Base-by-base conservation (phyloP, 2,888 invertebrate species). In the Troides helena region DNA sequence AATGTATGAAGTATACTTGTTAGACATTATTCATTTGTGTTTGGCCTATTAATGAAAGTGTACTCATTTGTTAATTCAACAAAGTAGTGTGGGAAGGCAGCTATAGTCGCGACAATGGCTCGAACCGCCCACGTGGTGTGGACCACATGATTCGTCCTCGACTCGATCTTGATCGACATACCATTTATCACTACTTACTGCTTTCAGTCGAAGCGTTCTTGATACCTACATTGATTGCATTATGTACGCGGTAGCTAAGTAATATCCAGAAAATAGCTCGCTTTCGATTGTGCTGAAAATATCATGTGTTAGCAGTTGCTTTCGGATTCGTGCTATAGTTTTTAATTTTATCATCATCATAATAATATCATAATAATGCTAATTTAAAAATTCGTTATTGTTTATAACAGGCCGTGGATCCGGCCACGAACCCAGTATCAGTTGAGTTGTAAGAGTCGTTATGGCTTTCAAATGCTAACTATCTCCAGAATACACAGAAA, bases 221-320 rank as follows among this genome's bases (percentile, higher is more conserved):
- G 85, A 86, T 87, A 81, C 85, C 84, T 78, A 85, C 80, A 82
- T 86, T 79, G 86, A 87, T 87, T 84, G 78, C 76, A 83, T 83
- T 85, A 83, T 84, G 76, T 39, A 67, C 23, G 53, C 25, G 46
- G 46, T 46, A 46, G 12, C 46, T 58, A 56, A 56, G n/a, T 1
- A 72, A 67, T 68, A 65, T 61, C 30, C 68, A 66, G 57, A 70
- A 67, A 72, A 67, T 56, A 67, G 63, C 58, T 2, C 50, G 39
- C n/a, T 67, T 67, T n/a, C 23, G 21, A 59, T 59, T 67, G 60
- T 60, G 67, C 60, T 56, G 67, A 67, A 59, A 66, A 70, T 53
- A 64, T n/a, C 43, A 60, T 67, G 63, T 39, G 25, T 63, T 53
- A 67, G 50, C n/a, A n/a, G n/a, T 46, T 56, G 7, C 3, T 2